phyloP scores from a whole-genome alignment of 2,888 invertebrate genomes.

The Spisula solida region DNA sequence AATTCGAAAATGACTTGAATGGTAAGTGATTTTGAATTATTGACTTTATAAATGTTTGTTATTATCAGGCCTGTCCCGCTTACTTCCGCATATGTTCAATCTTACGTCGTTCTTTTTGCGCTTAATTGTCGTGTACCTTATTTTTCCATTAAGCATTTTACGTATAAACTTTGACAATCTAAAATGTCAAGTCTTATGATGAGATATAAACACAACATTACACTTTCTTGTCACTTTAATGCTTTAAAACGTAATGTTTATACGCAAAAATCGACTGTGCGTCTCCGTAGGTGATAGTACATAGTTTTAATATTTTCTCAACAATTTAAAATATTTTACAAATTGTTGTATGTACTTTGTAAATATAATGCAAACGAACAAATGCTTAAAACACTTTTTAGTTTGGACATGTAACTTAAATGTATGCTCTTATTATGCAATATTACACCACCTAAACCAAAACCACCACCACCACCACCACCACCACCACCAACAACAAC shows the following conservation, averaged over 20 bases:
- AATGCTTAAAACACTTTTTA: background rate
- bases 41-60: background rate
- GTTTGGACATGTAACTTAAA: background rate
- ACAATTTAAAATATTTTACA: slow-evolving; percentile 9
- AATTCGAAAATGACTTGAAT: background rate
- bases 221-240: slow-evolving; percentile 25
- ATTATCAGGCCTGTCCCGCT: background rate
- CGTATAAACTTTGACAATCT: slow-evolving; percentile 20
- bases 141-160: background rate
- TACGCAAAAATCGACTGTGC: background rate
- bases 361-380: background rate
- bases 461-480: no score
- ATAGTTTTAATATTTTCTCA: slow-evolving; percentile 6
- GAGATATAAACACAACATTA: background rate
- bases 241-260: slow-evolving; percentile 18
- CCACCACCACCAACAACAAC: no score
- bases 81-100: slow-evolving; percentile 9
- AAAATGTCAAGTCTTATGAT: background rate
- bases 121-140: slow-evolving; percentile 1
- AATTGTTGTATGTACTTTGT: background rate
- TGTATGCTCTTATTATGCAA: background rate
- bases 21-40: slow-evolving; percentile 2
- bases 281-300: slow-evolving; percentile 12
- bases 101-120: background rate
- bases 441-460: background rate